Evolutionary conservation across 2,797 vertebrate genomes (phyloP), one percentile per base, ranked within the genome.

Genomic region (Propithecus deckenii): DNA sequence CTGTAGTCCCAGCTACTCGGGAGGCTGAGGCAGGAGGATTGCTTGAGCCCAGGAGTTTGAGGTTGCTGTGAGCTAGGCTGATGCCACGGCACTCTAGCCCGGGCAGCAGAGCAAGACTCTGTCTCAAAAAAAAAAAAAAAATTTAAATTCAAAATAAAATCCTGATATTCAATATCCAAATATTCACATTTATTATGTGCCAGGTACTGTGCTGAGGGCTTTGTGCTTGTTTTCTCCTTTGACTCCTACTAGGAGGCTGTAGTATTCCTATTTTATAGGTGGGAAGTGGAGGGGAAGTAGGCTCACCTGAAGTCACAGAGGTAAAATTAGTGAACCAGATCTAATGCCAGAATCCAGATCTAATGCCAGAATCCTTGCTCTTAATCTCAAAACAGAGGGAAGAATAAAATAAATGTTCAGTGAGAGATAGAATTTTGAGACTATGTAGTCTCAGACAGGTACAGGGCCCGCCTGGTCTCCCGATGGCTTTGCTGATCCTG

Each of bases 81-180:
- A 52, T 6, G 4, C 50, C 50, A 52, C 50, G 5, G 50, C 50
- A 52, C 50, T 52, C 50, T 17, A 50, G 48, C 48, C 48, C 0
- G 14, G 48, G 46, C 15, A 17, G 15, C 48, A 50, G 14, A 50
- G 15, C 15, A 14, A 50, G 48, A 50, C 48, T 17, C 4, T 17
- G 15, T 50, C 48, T 50, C 48, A 15, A 15, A 50, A 50, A 61
- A 61, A 35, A 35, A 35, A 35, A 61, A 61, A 30, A 5, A 61
- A 38, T 38, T 38, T 38, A 3, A 38, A 38, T 38, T 67, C 81
- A 91, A 93, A 93, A 89, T 83, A 38, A 94, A 96, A 90, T 50
- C 30, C 50, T 9, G 9, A 74, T 50, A 74, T 71, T 96, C 67
- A 41, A 55, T 55, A 55, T 22, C 52, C 20, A 55, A 55, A 22